phyloP scores from a whole-genome alignment of 2,888 invertebrate genomes.

The Argyresthia goedartella region DNA sequence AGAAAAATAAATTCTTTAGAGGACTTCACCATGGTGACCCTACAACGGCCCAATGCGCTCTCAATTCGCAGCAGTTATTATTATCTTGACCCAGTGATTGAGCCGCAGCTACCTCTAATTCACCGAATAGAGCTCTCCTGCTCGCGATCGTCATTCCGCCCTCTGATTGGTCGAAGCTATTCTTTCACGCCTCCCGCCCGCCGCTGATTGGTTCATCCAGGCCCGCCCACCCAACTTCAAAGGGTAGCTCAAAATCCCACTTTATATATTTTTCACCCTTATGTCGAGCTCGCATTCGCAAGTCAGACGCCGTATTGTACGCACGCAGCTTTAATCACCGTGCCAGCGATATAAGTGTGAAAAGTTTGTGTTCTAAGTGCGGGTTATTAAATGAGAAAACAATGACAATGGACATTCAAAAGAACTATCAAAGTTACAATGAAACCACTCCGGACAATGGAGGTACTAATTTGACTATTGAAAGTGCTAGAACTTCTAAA shows the following conservation, averaged over 20 bases:
- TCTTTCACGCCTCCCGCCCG: conserved; percentile 48
- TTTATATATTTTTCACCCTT: conserved; percentile 69
- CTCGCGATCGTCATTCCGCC: conserved; percentile 39
- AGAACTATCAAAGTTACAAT: conserved; percentile 61
- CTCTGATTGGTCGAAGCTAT: conserved; percentile 43
- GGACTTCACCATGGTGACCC: conserved; percentile 31
- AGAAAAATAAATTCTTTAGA: no score
- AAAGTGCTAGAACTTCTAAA: conserved; percentile 60
- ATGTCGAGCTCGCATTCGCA: conserved; percentile 59
- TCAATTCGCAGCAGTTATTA: conserved; percentile 68
- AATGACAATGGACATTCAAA: conserved; percentile 81
- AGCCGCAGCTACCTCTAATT: conserved; percentile 21
- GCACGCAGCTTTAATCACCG: conserved; percentile 45
- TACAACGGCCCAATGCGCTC: conserved; percentile 67
- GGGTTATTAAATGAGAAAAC: conserved; percentile 53
- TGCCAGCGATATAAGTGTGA: conserved; percentile 56
- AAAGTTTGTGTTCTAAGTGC: conserved; percentile 54
- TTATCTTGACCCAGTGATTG: conserved; percentile 69
- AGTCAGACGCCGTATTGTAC: conserved; percentile 46
- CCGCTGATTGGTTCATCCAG: conserved; percentile 41
- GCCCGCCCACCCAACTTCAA: conserved; percentile 51
- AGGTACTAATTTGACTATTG: conserved; percentile 50
- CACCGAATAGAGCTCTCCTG: conserved; percentile 20
- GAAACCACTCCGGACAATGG: conserved; percentile 60
- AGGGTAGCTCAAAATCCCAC: conserved; percentile 63